A percentile compares a stretch with the other conserved stretches of the same genome.
Conservation (phyloP, 2,797 vertebrate species). For the Sus cebifrons region DNA sequence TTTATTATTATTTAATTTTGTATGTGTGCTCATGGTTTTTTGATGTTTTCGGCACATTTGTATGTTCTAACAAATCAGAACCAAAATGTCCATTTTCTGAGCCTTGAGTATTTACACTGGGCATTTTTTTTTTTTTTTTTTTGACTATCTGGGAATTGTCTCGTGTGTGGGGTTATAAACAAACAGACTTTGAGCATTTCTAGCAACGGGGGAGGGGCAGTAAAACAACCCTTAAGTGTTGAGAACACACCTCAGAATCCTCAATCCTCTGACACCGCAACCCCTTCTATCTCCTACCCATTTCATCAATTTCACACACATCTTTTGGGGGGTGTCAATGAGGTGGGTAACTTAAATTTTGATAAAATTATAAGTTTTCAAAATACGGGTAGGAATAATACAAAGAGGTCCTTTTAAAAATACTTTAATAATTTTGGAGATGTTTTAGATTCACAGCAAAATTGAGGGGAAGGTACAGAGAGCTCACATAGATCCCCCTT, state of each 20-base stretch:
- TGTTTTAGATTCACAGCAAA: conserved; percentile 11
- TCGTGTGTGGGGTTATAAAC: background rate
- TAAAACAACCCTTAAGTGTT: background rate
- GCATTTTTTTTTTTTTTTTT: background rate
- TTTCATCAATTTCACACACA: background rate
- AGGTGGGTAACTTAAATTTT: background rate
- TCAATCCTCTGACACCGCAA: background rate
- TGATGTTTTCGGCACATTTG: background rate
- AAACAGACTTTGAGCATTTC: background rate
- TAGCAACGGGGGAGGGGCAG: background rate
- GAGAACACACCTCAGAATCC: background rate
- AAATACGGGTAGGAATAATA: background rate
- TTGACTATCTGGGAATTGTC: background rate
- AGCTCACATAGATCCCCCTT: background rate
- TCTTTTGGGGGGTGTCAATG: rapidly evolving
- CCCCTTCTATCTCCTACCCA: background rate
- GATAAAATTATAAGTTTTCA: background rate
- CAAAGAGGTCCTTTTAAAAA: background rate
- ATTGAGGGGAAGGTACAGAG: background rate
- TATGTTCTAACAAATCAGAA: background rate
- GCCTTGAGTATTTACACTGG: background rate
- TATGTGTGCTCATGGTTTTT: background rate
- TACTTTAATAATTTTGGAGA: background rate
- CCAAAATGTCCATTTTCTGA: background rate
- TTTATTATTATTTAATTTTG: too few species aligned